Conservation (phyloP, 2,888 invertebrate genomes). For the Cacoxenus indagator region DNA sequence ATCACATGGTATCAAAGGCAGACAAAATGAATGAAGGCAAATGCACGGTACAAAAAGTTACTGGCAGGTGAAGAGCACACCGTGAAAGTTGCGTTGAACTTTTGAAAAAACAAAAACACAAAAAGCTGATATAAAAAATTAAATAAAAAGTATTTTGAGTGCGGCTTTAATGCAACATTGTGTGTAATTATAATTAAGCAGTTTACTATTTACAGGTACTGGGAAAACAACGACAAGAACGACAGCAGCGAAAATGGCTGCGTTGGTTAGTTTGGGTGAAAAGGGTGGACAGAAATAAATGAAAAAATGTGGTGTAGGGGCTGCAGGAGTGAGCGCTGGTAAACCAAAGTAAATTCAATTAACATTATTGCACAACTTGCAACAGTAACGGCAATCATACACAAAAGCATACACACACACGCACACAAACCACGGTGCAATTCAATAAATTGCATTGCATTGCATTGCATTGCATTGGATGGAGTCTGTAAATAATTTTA, state of each 20-base stretch:
- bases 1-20: conserved; percentile 12
- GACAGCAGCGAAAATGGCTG: not conserved
- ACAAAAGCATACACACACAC: not conserved
- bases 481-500: conserved; percentile 6
- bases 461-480: not conserved
- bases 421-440: not conserved
- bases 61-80: not conserved
- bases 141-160: not conserved
- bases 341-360: conserved; percentile 13
- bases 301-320: no score
- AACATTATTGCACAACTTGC: not conserved
- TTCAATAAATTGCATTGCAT: not conserved
- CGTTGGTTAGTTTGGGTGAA: not conserved
- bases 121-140: no score
- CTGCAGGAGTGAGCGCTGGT: no score
- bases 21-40: conserved; percentile 31
- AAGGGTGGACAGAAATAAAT: not conserved
- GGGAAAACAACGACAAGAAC: not conserved
- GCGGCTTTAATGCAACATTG: not conserved
- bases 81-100: not conserved
- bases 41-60: not conserved
- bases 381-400: not conserved
- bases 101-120: not conserved
- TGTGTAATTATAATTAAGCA: conserved; percentile 1
- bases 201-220: not conserved